Evolutionary conservation across 2,113 vertebrate genomes (phyloP).

Genomic region (Diphyllodes magnificus): DNA sequence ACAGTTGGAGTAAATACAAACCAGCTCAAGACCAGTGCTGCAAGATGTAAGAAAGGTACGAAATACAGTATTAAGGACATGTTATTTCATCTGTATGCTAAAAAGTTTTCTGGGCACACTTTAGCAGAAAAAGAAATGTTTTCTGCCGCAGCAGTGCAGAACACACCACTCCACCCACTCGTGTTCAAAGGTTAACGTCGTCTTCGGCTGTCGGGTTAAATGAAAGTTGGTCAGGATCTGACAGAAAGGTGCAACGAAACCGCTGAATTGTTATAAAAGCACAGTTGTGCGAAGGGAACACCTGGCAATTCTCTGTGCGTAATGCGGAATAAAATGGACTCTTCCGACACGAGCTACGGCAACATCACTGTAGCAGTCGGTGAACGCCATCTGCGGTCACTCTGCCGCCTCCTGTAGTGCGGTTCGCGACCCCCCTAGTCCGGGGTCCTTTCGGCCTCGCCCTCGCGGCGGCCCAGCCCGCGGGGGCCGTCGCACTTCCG

Average conservation of each 20-base stretch:
- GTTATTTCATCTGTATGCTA: neutral
- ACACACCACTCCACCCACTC: accelerated
- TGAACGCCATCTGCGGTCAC: accelerated
- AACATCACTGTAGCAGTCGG: accelerated
- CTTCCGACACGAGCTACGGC: neutral
- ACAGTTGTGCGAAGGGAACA: accelerated
- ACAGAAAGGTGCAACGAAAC: neutral
- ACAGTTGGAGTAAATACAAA: neutral
- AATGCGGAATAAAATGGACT: neutral
- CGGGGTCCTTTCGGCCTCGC: neutral
- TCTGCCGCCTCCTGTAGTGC: accelerated
- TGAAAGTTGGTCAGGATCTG: neutral
- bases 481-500: neutral
- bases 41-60: neutral
- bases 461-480: no score
- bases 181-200: accelerated
- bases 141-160: neutral
- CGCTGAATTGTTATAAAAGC: no score
- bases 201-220: neutral
- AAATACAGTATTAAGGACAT: neutral
- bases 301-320: accelerated
- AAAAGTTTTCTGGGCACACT: neutral
- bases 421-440: accelerated
- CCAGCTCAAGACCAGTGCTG: no score
- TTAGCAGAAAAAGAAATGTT: neutral